Evolutionary conservation across 2,797 vertebrate species (phyloP).

Genomic region (Rhyacichthys aspro): DNA sequence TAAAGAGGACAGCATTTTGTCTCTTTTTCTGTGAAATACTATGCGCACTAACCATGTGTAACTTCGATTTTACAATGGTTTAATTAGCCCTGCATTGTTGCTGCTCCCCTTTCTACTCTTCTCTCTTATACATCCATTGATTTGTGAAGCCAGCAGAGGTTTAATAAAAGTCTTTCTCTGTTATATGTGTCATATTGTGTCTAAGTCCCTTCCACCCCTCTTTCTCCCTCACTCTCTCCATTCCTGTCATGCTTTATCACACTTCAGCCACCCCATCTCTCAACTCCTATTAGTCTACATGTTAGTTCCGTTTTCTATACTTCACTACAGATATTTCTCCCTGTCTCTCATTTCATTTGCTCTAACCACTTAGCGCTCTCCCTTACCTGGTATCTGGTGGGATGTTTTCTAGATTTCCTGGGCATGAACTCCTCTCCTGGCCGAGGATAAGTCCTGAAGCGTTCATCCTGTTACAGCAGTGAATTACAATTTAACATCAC

Average conservation of each 20-base stretch:
- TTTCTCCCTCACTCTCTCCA: slow-evolving; percentile 1
- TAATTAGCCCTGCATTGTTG: slow-evolving; percentile 35
- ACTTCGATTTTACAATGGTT: slow-evolving; percentile 42
- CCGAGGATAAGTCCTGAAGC: slow-evolving; percentile 81
- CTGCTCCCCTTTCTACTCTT: slow-evolving; percentile 20
- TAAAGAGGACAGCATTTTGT: slow-evolving; percentile 22
- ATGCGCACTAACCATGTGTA: slow-evolving; percentile 27
- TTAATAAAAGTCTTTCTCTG: slow-evolving; percentile 11
- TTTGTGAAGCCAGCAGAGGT: slow-evolving; percentile 11
- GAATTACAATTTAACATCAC: slow-evolving; percentile 31
- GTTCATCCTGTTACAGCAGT: slow-evolving; percentile 82
- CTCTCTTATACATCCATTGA: not conserved
- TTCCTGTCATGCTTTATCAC: slow-evolving; percentile 15
- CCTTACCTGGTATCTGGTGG: slow-evolving; percentile 92
- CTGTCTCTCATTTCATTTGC: slow-evolving; percentile 19
- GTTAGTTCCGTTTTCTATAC: slow-evolving; percentile 12
- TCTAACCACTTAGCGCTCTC: not conserved
- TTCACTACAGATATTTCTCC: slow-evolving; percentile 3
- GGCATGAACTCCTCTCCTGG: slow-evolving; percentile 84
- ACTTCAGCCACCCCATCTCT: not conserved
- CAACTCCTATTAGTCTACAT: not conserved
- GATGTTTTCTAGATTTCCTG: slow-evolving; percentile 89
- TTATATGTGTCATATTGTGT: slow-evolving; percentile 9
- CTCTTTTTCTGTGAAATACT: slow-evolving; percentile 29
- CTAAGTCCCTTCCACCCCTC: slow-evolving; percentile 6